Percentiles rank a stretch among this genome's conserved stretches.
Evolutionary conservation across 53 echinoderm and acorn worm genomes (phyloP).

Genomic region (Stichopus horrens): DNA sequence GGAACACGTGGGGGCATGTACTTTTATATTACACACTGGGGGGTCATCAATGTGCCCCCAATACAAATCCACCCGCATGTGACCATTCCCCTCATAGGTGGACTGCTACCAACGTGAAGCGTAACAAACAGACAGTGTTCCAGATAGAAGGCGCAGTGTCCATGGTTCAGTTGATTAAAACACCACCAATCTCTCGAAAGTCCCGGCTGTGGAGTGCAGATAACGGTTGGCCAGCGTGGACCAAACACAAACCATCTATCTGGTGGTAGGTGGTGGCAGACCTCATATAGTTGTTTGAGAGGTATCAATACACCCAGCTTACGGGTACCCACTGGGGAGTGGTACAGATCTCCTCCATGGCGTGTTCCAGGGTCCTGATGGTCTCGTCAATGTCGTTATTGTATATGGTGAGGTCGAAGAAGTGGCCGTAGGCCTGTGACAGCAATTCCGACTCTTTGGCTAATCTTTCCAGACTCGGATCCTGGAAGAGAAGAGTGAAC

Average conservation of each 20-base stretch:
- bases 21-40: too few species aligned
- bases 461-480: conserved; percentile 88
- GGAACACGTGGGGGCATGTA: too few species aligned
- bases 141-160: not conserved
- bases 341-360: conserved; percentile 99
- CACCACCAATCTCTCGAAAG: not conserved
- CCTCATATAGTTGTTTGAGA: not conserved
- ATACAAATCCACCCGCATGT: not conserved
- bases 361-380: conserved; percentile 95
- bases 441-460: conserved; percentile 98
- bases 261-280: not conserved
- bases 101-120: not conserved
- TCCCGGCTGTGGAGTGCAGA: not conserved
- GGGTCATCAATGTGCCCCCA: not conserved
- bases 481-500: conserved; percentile 45
- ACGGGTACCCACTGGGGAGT: conserved; percentile 99
- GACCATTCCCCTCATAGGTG: not conserved
- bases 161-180: not conserved
- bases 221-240: not conserved
- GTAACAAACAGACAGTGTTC: not conserved
- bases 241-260: not conserved
- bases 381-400: conserved; percentile 99
- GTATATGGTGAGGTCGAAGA: conserved; percentile 98
- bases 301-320: conserved; percentile 94
- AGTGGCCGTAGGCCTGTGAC: conserved; percentile 97